Evolutionary conservation across 2,888 invertebrate species (phyloP).

Genomic region (Onthophagus sagittarius): DNA sequence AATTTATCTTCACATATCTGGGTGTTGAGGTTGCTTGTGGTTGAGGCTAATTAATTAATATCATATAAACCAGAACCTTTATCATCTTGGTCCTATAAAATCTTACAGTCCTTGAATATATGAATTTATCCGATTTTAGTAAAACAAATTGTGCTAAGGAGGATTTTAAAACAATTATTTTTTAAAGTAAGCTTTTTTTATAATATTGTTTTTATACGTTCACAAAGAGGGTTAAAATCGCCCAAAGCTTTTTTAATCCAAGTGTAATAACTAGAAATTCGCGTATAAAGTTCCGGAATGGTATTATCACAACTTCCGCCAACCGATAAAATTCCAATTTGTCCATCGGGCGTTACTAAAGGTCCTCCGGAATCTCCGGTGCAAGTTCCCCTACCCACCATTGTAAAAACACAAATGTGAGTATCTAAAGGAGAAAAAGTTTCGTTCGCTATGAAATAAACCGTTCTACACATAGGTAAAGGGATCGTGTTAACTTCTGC

Average conservation of each 20-base stretch:
- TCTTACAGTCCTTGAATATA: no score
- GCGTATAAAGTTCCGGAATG: conserved; percentile 2
- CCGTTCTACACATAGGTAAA: neutral
- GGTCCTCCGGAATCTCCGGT: conserved; percentile 36
- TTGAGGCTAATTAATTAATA: no score
- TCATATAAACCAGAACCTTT: no score
- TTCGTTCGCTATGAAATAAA: neutral
- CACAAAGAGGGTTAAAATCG: neutral
- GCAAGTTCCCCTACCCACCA: neutral
- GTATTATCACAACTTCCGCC: neutral
- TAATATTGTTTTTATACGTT: neutral
- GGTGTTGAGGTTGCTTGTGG: no score
- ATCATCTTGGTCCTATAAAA: no score
- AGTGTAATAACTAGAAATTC: neutral
- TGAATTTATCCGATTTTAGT: no score
- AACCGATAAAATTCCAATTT: conserved; percentile 32
- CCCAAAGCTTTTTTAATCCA: neutral
- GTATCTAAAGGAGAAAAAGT: neutral
- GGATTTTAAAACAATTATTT: no score
- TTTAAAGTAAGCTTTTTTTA: no score
- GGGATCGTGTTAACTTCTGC: neutral
- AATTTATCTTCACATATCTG: no score
- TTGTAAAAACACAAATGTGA: neutral
- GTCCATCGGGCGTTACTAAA: conserved; percentile 23
- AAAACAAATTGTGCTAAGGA: no score